These are phyloP conservation scores for Ctenoplectra terminalis DNA, from an alignment of 1,140 invertebrate species.

Conservation along the genomic window DNA sequence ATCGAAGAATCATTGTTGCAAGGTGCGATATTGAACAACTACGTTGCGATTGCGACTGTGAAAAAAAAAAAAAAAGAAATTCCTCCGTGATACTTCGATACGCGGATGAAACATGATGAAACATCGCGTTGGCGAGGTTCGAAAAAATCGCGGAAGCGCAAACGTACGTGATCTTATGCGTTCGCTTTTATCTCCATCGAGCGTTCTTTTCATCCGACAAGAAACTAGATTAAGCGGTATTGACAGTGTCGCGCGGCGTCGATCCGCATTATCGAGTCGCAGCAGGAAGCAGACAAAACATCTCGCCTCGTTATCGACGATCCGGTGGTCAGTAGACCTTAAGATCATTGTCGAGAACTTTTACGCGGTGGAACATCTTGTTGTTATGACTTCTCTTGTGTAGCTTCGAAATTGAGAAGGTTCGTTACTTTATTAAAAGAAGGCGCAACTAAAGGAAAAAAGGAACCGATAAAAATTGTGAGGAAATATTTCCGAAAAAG, in stretches of 20 bases:
- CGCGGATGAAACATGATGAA: not conserved
- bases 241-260: not conserved
- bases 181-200: constrained; percentile 14
- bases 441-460: too few relatives aligned
- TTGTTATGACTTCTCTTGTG: not conserved
- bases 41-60: not conserved
- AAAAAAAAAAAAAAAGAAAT: not conserved
- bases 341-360: not conserved
- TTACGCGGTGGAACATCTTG: not conserved
- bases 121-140: not conserved
- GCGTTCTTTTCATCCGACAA: constrained; percentile 31
- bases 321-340: not conserved
- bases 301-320: constrained; percentile 29
- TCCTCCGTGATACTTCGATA: not conserved
- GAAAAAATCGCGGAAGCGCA: too few relatives aligned
- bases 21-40: not conserved
- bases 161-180: constrained; percentile 12
- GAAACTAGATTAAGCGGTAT: constrained; percentile 32
- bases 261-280: constrained; percentile 23
- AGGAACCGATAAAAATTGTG: too few relatives aligned
- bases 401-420: too few relatives aligned
- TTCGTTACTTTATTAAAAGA: too few relatives aligned
- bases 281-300: constrained; percentile 23
- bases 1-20: not conserved
- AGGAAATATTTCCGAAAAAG: too few relatives aligned